Conservation (phyloP, 2,113 vertebrate species). For the Poeciliopsis occidentalis region DNA sequence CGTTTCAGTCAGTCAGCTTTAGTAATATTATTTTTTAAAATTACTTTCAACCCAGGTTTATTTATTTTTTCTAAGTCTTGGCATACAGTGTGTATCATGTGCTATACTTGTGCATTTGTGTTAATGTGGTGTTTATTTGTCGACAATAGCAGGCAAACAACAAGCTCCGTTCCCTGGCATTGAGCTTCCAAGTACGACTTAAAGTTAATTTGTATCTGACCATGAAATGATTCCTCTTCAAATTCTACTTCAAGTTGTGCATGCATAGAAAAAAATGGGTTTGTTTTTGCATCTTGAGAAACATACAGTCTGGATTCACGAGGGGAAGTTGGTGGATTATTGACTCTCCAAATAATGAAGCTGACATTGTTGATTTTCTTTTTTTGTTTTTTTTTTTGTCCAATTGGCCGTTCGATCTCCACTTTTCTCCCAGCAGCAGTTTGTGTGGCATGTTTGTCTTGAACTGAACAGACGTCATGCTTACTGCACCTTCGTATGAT, state of each 20-base stretch:
- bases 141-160: constrained; percentile 86
- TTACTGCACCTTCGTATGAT: constrained; percentile 23
- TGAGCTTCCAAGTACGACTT: constrained; percentile 88
- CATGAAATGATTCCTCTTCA: constrained; percentile 75
- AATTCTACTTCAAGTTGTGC: constrained; percentile 75
- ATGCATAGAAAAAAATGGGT: constrained; percentile 72
- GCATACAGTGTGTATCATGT: constrained; percentile 78
- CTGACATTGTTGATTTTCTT: not conserved
- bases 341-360: not conserved
- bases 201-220: constrained; percentile 77
- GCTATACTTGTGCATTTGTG: constrained; percentile 79
- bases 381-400: not conserved
- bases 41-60: constrained; percentile 6
- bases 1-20: constrained; percentile 8
- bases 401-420: not conserved
- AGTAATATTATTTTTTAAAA: not conserved
- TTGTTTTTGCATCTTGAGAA: constrained; percentile 72
- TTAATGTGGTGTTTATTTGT: constrained; percentile 85
- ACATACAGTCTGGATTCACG: constrained; percentile 66
- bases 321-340: not conserved
- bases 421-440: not conserved
- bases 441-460: constrained; percentile 28
- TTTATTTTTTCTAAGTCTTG: constrained; percentile 72
- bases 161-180: constrained; percentile 88
- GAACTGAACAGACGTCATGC: not conserved